Conservation (phyloP, 2,888 invertebrate species). For the Neocrepidodera transversa region DNA sequence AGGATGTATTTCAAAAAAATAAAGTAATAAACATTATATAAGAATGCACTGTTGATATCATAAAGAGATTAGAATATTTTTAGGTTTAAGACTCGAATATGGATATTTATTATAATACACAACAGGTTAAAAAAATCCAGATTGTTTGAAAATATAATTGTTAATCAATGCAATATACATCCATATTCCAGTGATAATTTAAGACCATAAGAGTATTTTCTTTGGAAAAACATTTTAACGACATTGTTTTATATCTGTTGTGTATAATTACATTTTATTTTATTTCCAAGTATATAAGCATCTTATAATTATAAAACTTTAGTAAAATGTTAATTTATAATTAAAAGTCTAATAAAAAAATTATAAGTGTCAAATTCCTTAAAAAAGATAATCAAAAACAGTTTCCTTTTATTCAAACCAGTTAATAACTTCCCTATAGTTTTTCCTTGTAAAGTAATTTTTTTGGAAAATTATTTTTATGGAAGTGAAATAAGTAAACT, state of each 20-base stretch:
- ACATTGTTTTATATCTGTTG: slow-evolving; percentile 2
- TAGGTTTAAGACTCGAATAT: neutral
- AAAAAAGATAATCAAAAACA: too few relatives aligned
- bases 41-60: slow-evolving; percentile 1
- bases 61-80: slow-evolving; percentile 9
- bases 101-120: neutral
- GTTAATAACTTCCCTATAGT: too few relatives aligned
- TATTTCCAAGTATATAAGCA: slow-evolving; percentile 1
- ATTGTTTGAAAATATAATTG: too few relatives aligned
- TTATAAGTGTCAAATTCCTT: too few relatives aligned
- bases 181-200: neutral
- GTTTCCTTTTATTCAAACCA: too few relatives aligned
- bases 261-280: slow-evolving; percentile 11
- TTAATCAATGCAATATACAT: too few relatives aligned
- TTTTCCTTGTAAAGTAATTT: too few relatives aligned
- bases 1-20: slow-evolving; percentile 64
- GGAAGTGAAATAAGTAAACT: neutral
- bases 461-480: neutral
- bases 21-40: slow-evolving; percentile 23
- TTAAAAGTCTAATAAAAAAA: slow-evolving; percentile 10
- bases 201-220: too few relatives aligned
- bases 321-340: slow-evolving; percentile 11
- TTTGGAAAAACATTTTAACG: neutral
- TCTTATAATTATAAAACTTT: slow-evolving; percentile 1
- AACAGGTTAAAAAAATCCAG: neutral